Evolutionary conservation across 2,888 invertebrate genomes (phyloP).

Genomic region (Cristatella mucedo): DNA sequence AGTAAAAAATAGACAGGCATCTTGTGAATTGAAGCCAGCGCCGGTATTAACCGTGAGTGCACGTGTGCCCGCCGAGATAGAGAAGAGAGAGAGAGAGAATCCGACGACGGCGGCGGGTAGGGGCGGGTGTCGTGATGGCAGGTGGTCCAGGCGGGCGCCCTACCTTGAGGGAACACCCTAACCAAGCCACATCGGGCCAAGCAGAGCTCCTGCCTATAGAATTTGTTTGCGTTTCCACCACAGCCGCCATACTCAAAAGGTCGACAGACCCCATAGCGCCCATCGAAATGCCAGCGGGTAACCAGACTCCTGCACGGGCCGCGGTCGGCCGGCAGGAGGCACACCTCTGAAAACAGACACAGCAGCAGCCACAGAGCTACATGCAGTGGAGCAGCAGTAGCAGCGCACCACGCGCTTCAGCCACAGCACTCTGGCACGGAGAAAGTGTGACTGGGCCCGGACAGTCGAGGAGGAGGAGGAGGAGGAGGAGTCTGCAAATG

Average conservation of each 20-base stretch:
- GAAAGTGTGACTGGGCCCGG: no score
- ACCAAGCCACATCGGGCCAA: no score
- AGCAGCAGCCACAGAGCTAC: no score
- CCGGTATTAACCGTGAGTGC: no score
- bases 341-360: constrained; percentile 16
- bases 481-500: no score
- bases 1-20: no score
- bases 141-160: not conserved
- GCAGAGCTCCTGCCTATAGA: constrained; percentile 11
- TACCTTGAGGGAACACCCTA: no score
- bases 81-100: no score
- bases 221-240: constrained; percentile 12
- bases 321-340: constrained; percentile 18
- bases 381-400: constrained; percentile 23
- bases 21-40: no score
- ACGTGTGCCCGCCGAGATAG: no score
- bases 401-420: constrained; percentile 66
- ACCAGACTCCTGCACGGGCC: constrained; percentile 18
- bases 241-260: constrained; percentile 11
- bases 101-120: not conserved
- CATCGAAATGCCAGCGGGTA: constrained; percentile 16
- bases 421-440: no score
- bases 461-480: no score
- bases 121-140: not conserved
- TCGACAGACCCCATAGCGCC: constrained; percentile 12